phyloP scores from a whole-genome alignment of 2,113 vertebrate species.

The Bathybates hornii region DNA sequence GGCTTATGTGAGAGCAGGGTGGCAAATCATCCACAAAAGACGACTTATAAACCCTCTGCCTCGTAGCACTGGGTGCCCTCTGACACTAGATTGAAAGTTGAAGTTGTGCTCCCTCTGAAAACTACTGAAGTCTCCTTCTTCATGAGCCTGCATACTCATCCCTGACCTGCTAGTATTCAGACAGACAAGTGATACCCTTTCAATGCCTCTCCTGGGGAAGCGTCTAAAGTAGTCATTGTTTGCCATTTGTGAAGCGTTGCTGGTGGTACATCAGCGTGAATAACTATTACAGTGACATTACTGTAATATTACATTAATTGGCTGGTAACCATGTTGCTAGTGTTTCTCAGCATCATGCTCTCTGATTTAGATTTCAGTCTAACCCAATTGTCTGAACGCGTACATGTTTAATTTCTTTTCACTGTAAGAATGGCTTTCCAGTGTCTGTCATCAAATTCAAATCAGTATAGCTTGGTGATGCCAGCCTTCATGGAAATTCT shows the following conservation, averaged over 20 bases:
- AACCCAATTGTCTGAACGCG: background rate
- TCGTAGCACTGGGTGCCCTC: conserved; percentile 38
- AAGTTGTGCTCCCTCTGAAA: conserved; percentile 51
- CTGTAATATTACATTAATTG: background rate
- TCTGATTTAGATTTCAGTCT: background rate
- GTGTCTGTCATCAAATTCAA: conserved; percentile 31
- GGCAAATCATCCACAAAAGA: conserved; percentile 59
- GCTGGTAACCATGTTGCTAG: background rate
- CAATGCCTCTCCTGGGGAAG: background rate
- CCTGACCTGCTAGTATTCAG: conserved; percentile 47
- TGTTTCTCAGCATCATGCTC: background rate
- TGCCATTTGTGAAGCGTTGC: background rate
- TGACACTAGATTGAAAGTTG: conserved; percentile 68
- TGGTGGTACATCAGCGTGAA: background rate
- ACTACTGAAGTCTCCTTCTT: conserved; percentile 52
- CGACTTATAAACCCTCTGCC: conserved; percentile 49
- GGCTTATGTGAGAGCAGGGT: conserved; percentile 32
- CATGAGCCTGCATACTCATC: conserved; percentile 29
- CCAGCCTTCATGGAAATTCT: conserved; percentile 32
- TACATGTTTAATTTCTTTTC: background rate
- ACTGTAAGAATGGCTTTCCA: conserved; percentile 3
- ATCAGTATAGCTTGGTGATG: conserved; percentile 1
- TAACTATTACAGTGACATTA: background rate
- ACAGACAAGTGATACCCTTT: conserved; percentile 38
- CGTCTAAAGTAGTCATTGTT: background rate